phyloP scores from a whole-genome alignment of 2,888 invertebrate genomes.

The Tricholauxania praeusta region DNA sequence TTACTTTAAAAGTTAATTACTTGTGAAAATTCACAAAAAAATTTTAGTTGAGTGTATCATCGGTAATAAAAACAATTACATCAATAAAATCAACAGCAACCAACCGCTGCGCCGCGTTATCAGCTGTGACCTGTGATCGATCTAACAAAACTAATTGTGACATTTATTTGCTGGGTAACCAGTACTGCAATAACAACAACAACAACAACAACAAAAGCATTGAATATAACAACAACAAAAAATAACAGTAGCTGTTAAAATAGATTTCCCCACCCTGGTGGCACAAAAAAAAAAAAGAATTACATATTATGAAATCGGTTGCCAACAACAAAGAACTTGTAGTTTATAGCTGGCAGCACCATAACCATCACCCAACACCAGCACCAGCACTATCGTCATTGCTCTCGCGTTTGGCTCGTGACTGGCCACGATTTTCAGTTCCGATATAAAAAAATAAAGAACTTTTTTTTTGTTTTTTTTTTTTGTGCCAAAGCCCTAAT shows the following conservation, averaged over 20 bases:
- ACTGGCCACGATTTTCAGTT: conserved; percentile 38
- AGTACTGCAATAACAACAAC: conserved; percentile 38
- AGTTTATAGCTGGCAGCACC: too few species aligned
- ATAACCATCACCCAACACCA: conserved; percentile 18
- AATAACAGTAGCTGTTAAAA: background rate
- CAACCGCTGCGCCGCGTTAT: conserved; percentile 22
- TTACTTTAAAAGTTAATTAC: too few species aligned
- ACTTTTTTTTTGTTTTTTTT: background rate
- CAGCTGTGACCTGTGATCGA: conserved; percentile 45
- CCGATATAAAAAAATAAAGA: too few species aligned
- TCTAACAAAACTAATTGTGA: conserved; percentile 42
- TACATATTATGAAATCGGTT: conserved; percentile 45
- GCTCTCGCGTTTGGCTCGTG: conserved; percentile 49
- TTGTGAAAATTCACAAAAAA: too few species aligned
- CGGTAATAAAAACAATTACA: too few species aligned
- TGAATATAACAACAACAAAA: conserved; percentile 29
- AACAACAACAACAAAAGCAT: conserved; percentile 37
- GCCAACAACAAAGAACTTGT: conserved; percentile 33
- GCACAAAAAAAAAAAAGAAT: conserved; percentile 31
- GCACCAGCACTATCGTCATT: background rate
- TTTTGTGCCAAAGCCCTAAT: background rate
- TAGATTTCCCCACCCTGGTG: conserved; percentile 6
- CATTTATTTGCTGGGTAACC: conserved; percentile 36
- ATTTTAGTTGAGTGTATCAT: too few species aligned
- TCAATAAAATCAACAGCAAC: background rate